Percentiles rank a stretch among this genome's conserved stretches.
Evolutionary conservation across 2,797 vertebrate species (phyloP).

Genomic region (Clarias pachynema): DNA sequence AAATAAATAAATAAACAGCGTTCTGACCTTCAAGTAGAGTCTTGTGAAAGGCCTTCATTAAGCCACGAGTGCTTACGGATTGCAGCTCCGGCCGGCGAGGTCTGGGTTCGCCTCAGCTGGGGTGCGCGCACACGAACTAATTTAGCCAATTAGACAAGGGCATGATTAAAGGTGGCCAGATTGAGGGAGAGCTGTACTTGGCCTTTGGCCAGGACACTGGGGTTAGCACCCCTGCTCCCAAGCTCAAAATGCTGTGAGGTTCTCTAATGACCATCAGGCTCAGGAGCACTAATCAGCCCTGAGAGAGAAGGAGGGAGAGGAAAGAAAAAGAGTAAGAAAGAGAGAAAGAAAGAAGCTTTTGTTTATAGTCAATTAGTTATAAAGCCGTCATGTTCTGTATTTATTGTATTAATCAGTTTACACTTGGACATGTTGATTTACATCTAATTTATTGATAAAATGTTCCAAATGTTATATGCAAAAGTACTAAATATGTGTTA

Average conservation of each 20-base stretch:
- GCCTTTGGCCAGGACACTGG: conserved; percentile 74
- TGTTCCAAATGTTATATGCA: neutral
- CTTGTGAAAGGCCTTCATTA: conserved; percentile 54
- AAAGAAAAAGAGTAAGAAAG: conserved; percentile 40
- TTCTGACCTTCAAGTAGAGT: conserved; percentile 54
- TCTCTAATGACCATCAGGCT: conserved; percentile 68
- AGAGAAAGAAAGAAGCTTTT: conserved; percentile 20
- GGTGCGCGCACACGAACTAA: conserved; percentile 71
- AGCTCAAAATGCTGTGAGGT: conserved; percentile 62
- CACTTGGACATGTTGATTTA: neutral
- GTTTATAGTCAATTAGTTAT: neutral
- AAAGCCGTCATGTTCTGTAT: neutral
- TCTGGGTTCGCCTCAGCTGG: conserved; percentile 69
- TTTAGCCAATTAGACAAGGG: conserved; percentile 80
- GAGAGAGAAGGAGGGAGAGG: conserved; percentile 21
- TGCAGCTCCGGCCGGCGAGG: conserved; percentile 62
- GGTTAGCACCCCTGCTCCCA: conserved; percentile 73
- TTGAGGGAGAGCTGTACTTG: conserved; percentile 75
- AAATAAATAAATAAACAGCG: conserved; percentile 27
- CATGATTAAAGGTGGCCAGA: conserved; percentile 78
- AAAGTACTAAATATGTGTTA: neutral
- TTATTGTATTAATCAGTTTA: neutral
- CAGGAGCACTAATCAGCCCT: conserved; percentile 67
- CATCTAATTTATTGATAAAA: neutral
- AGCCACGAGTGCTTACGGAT: conserved; percentile 28